These are phyloP conservation scores for Lophochroa leadbeateri DNA, from an alignment of 2,113 vertebrate genomes.

Conservation along the genomic window DNA sequence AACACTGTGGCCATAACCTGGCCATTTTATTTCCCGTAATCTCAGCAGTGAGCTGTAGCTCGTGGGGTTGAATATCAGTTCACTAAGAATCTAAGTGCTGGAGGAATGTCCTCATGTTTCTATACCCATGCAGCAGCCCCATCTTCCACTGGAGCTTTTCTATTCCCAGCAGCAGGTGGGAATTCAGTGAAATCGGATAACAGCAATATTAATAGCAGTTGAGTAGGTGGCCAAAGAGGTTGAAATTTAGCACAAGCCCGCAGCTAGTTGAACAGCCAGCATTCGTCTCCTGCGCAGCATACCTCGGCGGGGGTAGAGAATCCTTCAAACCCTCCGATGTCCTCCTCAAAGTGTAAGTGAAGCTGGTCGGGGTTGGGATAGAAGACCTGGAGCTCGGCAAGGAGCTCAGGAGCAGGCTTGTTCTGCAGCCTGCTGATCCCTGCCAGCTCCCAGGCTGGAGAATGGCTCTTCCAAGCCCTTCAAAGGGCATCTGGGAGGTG, in stretches of 20 bases:
- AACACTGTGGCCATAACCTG: background rate
- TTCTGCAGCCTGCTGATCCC: background rate
- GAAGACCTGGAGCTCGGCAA: fast-evolving
- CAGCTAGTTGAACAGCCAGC: background rate
- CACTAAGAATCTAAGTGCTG: background rate
- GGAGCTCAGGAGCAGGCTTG: fast-evolving
- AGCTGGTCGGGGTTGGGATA: background rate
- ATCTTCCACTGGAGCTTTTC: conserved; percentile 36
- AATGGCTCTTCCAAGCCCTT: background rate
- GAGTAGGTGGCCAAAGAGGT: conserved; percentile 56
- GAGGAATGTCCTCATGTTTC: conserved; percentile 55
- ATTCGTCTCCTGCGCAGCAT: background rate
- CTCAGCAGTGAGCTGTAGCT: background rate
- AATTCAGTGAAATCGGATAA: conserved; percentile 70
- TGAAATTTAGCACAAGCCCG: background rate
- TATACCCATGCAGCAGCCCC: background rate
- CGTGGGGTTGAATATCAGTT: background rate
- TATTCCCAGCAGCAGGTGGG: conserved; percentile 69
- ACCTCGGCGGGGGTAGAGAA: background rate
- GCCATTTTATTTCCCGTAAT: background rate
- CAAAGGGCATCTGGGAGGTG: background rate
- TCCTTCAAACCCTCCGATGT: background rate
- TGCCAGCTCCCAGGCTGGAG: fast-evolving
- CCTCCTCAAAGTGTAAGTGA: background rate
- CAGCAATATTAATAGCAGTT: conserved; percentile 67